Evolutionary conservation across 2,113 vertebrate genomes (phyloP).

Genomic region (Pterocles burchelli): DNA sequence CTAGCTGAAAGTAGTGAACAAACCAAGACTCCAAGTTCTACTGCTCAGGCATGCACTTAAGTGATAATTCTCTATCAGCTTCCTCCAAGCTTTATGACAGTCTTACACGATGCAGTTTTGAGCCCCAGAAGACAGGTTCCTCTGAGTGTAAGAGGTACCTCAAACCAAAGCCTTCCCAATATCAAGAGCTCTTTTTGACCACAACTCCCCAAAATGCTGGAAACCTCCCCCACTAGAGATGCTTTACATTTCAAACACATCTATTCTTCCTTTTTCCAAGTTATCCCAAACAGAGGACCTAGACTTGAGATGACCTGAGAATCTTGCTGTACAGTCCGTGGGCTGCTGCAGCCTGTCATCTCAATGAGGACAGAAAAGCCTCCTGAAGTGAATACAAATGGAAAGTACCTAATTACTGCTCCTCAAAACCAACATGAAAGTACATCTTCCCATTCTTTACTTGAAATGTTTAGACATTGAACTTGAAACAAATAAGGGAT

Average conservation of each 20-base stretch:
- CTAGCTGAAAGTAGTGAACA: not conserved
- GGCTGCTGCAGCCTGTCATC: not conserved
- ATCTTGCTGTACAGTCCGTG: not conserved
- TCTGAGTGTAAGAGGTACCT: not conserved
- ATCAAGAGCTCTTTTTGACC: not conserved
- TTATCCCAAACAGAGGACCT: not conserved
- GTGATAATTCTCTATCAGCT: not conserved
- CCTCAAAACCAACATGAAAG: not conserved
- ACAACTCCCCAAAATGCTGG: not conserved
- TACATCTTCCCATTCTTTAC: not conserved
- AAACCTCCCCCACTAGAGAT: not conserved
- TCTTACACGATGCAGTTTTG: not conserved
- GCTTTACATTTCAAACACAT: not conserved
- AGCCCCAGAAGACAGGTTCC: not conserved
- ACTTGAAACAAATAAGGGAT: not conserved
- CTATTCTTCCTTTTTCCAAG: not conserved
- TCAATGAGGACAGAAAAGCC: not conserved
- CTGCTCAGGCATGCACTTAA: not conserved
- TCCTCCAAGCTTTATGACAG: not conserved
- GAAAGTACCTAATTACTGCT: not conserved
- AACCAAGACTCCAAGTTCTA: not conserved
- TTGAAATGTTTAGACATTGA: not conserved
- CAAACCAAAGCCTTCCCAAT: not conserved
- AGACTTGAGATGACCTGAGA: not conserved
- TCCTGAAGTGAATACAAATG: not conserved